Base-by-base conservation (phyloP, 2,113 vertebrate species). In the Erythrocebus patas region DNA sequence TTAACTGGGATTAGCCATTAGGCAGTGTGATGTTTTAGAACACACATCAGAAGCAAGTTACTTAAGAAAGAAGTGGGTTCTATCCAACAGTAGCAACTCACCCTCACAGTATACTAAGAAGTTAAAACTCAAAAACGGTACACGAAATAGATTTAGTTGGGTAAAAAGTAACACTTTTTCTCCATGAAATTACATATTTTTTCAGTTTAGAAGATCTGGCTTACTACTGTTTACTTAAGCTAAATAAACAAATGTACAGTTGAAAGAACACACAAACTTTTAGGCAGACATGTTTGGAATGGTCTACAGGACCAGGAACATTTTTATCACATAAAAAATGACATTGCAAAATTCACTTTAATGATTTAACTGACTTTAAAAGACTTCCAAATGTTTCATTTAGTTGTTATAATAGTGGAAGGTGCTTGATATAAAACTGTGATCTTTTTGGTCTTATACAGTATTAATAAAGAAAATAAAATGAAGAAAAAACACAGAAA, bases 371-470 rank as follows among this genome's bases (percentile, higher is more conserved):
- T 92, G 93, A 82, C 87, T 23, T 92, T 96, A 97, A 55, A 97
- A 98, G 95, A 98, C 76, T 98, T 97, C 94, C 97, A 91, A 32
- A 48, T 76, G 91, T 89, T 91, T 97, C 92, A 97, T 96, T 80
- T 96, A 85, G 85, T 92, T 97, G 85, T 97, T 97, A 97, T 80
- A 81, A 89, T 30, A 96, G n/a, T 70, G 0, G 92, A 96, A 91
- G 38, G 5, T 94, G 38, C 8, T 76, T 80, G 59, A 98, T 72
- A 96, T 76, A 97, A 97, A 97, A 86, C 48, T 88, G 4, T 5
- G 87, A 8, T 70, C 93, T 93, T 52, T 98, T 97, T 98, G 96
- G 97, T 97, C 97, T 98, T 98, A 98, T 91, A 98, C 64, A 98
- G 97, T 98, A 64, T 64, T 64, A 61, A 61, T 61, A 13, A 64